Evolutionary conservation across 2,888 invertebrate genomes (phyloP).

Genomic region (Rotaria socialis): DNA sequence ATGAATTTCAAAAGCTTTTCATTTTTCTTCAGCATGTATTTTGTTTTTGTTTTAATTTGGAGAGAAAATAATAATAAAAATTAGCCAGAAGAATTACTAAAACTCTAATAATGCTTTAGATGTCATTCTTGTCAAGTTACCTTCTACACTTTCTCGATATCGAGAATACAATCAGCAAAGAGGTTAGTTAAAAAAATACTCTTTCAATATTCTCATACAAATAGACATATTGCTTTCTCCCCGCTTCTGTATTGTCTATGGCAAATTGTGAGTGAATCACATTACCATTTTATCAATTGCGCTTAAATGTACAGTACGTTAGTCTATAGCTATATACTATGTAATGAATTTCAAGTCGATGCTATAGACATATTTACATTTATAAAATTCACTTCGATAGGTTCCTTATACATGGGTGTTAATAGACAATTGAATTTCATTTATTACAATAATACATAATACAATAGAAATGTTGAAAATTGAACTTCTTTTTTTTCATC

Average conservation of each 20-base stretch:
- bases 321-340: neutral
- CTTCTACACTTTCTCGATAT: neutral
- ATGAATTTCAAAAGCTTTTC: neutral
- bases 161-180: neutral
- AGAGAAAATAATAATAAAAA: neutral
- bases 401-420: neutral
- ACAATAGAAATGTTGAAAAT: neutral
- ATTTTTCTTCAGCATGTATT: neutral
- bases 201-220: neutral
- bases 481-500: neutral
- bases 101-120: neutral
- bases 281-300: neutral
- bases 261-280: neutral
- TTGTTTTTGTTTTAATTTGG: no score
- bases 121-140: constrained; percentile 11
- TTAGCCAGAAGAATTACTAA: neutral
- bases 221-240: neutral
- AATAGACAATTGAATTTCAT: neutral
- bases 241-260: neutral
- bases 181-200: neutral
- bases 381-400: neutral
- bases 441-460: neutral
- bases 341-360: neutral
- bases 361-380: neutral
- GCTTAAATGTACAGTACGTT: neutral